Conservation (phyloP, 64 coral and sea anemone genomes). For the Hydrozoanthus tunicans region DNA sequence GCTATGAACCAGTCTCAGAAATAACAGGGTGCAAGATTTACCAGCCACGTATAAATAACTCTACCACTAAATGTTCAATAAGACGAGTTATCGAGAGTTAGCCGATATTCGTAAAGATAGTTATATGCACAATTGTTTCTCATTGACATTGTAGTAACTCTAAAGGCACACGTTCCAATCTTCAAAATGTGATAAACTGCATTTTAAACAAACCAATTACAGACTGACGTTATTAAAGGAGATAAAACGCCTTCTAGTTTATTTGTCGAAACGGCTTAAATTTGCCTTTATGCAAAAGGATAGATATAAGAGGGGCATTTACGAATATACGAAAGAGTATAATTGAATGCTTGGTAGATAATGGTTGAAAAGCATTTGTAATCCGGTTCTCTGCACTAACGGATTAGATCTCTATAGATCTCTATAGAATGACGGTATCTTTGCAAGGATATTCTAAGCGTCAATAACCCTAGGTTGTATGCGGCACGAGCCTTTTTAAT, state of each 20-base stretch:
- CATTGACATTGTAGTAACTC: no score
- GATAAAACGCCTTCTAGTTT: background rate
- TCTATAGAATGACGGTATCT: background rate
- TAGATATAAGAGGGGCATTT: background rate
- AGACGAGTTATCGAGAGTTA: no score
- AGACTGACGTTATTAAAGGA: background rate
- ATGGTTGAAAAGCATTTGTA: background rate
- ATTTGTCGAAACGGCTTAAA: background rate
- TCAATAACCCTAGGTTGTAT: background rate
- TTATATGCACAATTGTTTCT: no score
- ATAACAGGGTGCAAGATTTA: no score
- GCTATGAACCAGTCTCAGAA: no score
- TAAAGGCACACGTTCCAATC: no score
- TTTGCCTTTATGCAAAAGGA: background rate
- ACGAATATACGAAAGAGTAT: background rate
- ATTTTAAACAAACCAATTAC: background rate
- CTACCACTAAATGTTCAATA: no score
- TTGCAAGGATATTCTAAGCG: background rate
- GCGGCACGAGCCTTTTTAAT: background rate
- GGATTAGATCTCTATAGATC: background rate
- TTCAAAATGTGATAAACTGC: no score
- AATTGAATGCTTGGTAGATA: constrained; percentile 21
- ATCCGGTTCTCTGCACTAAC: background rate
- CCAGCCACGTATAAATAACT: no score
- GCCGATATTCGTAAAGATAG: no score